Evolutionary conservation across 2,113 vertebrate species (phyloP).

Genomic region (Poeciliopsis prolifica): DNA sequence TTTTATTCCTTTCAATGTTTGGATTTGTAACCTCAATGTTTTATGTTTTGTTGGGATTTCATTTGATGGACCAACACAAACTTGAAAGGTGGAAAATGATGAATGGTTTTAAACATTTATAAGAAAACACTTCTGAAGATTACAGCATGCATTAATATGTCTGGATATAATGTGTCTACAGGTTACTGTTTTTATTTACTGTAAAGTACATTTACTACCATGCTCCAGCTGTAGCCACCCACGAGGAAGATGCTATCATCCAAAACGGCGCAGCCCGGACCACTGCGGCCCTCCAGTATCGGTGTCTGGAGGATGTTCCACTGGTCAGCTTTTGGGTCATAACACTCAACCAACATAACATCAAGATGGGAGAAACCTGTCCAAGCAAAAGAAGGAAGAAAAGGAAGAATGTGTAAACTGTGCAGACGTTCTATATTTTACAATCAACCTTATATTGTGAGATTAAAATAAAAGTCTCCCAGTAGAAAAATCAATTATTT

Average conservation of each 20-base stretch:
- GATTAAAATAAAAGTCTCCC: background rate
- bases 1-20: slow-evolving; percentile 10
- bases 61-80: background rate
- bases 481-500: background rate
- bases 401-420: slow-evolving; percentile 1
- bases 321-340: slow-evolving; percentile 97
- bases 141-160: background rate
- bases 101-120: background rate
- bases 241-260: slow-evolving; percentile 97
- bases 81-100: background rate
- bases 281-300: slow-evolving; percentile 96
- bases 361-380: slow-evolving; percentile 98
- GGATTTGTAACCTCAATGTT: slow-evolving; percentile 10
- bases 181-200: background rate
- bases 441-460: background rate
- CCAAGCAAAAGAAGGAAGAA: slow-evolving; percentile 1
- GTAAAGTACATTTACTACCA: slow-evolving; percentile 79
- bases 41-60: background rate
- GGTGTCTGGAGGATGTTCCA: slow-evolving; percentile 99
- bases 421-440: background rate
- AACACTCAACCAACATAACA: slow-evolving; percentile 98
- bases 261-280: slow-evolving; percentile 93
- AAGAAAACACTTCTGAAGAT: background rate
- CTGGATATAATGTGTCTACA: background rate
- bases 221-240: slow-evolving; percentile 99